Base-by-base conservation (phyloP, 2,888 invertebrate genomes). In the Asteroscopus sphinx region DNA sequence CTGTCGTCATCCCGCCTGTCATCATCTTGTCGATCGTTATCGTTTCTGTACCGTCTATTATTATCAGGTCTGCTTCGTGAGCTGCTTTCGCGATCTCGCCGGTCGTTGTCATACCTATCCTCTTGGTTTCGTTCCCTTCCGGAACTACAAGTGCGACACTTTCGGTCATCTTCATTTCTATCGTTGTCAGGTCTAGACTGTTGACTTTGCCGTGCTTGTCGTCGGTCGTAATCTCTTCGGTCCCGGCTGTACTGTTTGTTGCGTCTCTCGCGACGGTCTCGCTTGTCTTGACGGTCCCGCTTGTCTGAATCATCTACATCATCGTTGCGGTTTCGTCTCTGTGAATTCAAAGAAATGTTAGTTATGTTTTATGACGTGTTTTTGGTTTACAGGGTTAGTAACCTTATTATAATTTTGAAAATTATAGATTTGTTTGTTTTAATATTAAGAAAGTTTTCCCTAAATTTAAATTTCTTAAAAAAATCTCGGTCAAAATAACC, bases 321-420 rank as follows among this genome's bases (percentile, higher is more conserved):
- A 17, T 47, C 32, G 5, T 28, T 12, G 8, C 36, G 52, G 32
- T 57, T 13, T 6, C 32, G 35, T 39, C 15, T 66, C 68, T 68
- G 67, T 44, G 35, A 8, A 56, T 17, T 52, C 15, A 52, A 26
- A 52, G 7, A 39, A 45, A 16, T 6, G 1, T 48, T 9, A 4
- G 7, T 9, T 16, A 13, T 15, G n/a, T 36, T 28, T 40, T 16
- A 16, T 47, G 8, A 15, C 13, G 37, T 11, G 11, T n/a, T n/a
- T n/a, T 37, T 17, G 17, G 17, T 6, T 6, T 21, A 21, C 4
- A 21, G 17, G 4, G 17, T 37, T 17, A 2, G 0, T 9, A 3
- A 6, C 21, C n/a, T 16, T 36, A 3, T 36, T 9, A 9, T n/a
- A n/a, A n/a, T 16, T 15, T 15, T 7, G n/a, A 3, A 21, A 21